These are phyloP conservation scores for Yponomeuta evonymella DNA, from an alignment of 2,888 invertebrate species.

Conservation along the genomic window DNA sequence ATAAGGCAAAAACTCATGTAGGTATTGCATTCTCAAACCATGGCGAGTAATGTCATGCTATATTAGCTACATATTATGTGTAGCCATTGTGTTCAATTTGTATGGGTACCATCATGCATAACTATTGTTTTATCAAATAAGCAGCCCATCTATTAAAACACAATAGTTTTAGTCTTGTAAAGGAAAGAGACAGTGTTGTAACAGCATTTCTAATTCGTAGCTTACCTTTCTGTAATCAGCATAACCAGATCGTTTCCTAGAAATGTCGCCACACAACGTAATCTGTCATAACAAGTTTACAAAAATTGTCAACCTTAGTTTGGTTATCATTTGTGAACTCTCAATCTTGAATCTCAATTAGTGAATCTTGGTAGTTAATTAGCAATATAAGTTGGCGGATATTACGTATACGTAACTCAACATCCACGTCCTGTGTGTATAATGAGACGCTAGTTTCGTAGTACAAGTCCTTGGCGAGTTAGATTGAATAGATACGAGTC, in stretches of 20 bases:
- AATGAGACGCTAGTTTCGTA: constrained; percentile 6
- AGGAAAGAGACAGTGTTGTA: neutral
- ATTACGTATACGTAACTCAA: neutral
- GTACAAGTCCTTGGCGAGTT: constrained; percentile 7
- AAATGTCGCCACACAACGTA: neutral
- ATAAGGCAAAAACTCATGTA: too few species aligned
- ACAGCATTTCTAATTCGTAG: neutral
- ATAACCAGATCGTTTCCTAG: neutral
- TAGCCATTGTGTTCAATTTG: too few species aligned
- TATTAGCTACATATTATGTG: too few species aligned
- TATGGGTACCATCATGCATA: too few species aligned
- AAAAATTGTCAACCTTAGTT: neutral
- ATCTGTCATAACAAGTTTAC: neutral
- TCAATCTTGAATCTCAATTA: neutral
- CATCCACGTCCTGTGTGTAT: neutral
- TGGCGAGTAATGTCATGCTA: too few species aligned
- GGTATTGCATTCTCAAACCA: too few species aligned
- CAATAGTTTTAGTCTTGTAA: too few species aligned
- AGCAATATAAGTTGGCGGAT: neutral
- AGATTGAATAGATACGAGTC: neutral
- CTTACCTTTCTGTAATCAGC: neutral
- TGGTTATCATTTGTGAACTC: neutral
- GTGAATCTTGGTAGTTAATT: neutral
- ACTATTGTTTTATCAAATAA: too few species aligned
- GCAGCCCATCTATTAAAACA: too few species aligned